Evolutionary conservation across 2,888 invertebrate genomes (phyloP).

Genomic region (Yponomeuta sedellus): DNA sequence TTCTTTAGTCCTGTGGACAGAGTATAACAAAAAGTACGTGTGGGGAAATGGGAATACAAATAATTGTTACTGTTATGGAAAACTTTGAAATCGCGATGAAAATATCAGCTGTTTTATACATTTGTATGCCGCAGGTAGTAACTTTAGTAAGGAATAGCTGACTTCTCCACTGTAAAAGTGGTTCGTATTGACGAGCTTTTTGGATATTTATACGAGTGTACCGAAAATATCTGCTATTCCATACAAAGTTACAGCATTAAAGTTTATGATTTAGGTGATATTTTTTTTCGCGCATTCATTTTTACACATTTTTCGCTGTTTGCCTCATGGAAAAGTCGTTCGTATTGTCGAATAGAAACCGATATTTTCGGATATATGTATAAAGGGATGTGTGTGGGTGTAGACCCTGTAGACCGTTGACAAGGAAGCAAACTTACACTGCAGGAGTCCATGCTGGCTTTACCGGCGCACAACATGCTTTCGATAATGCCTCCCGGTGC

Average conservation of each 20-base stretch:
- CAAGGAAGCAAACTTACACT: constrained; percentile 79
- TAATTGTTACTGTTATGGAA: neutral
- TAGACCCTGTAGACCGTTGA: neutral
- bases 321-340: neutral
- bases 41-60: neutral
- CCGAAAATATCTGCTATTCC: neutral
- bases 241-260: neutral
- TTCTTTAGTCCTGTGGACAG: neutral
- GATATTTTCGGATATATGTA: neutral
- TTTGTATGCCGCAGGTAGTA: too few species aligned
- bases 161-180: too few species aligned
- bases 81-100: neutral
- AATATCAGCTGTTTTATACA: neutral
- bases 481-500: constrained; percentile 94
- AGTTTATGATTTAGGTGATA: too few species aligned
- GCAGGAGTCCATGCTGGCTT: constrained; percentile 90
- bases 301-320: neutral
- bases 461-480: constrained; percentile 92
- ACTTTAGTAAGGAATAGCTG: too few species aligned
- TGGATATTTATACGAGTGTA: neutral
- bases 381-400: neutral
- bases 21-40: too few species aligned
- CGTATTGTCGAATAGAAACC: neutral
- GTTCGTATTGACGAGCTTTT: too few species aligned
- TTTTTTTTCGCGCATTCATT: too few species aligned